These are phyloP conservation scores for Chitala chitala DNA, from an alignment of 2,113 vertebrate species.

Conservation along the genomic window DNA sequence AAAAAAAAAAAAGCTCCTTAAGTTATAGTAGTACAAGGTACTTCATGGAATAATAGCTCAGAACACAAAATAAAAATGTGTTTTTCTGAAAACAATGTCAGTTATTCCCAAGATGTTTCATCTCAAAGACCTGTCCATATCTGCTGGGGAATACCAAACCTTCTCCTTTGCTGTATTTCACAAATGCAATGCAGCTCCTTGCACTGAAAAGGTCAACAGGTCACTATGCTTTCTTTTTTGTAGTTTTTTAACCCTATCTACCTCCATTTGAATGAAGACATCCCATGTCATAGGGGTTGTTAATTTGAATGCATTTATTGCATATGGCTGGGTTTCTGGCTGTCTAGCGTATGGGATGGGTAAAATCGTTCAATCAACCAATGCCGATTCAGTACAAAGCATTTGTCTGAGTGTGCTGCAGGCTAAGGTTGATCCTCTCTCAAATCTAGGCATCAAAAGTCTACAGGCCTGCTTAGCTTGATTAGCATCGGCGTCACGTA, in stretches of 20 bases:
- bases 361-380: constrained; percentile 1
- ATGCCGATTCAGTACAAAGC: background rate
- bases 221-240: background rate
- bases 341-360: too few relatives aligned
- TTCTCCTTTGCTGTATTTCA: background rate
- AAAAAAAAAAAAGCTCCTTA: background rate
- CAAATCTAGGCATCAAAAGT: background rate
- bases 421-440: background rate
- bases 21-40: background rate
- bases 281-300: background rate
- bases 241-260: background rate
- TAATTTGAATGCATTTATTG: background rate
- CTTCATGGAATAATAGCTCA: background rate
- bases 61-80: background rate
- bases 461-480: background rate
- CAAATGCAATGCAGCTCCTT: background rate
- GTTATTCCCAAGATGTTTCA: background rate
- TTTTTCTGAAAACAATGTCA: background rate
- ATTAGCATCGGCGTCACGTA: constrained; percentile 11
- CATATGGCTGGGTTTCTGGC: too few relatives aligned
- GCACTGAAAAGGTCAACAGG: background rate
- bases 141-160: too few relatives aligned
- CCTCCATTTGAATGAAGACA: background rate
- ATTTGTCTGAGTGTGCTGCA: background rate
- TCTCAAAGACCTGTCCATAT: too few relatives aligned